Evolutionary conservation across 1,140 invertebrate genomes (phyloP).

Genomic region (Capitella teleta): DNA sequence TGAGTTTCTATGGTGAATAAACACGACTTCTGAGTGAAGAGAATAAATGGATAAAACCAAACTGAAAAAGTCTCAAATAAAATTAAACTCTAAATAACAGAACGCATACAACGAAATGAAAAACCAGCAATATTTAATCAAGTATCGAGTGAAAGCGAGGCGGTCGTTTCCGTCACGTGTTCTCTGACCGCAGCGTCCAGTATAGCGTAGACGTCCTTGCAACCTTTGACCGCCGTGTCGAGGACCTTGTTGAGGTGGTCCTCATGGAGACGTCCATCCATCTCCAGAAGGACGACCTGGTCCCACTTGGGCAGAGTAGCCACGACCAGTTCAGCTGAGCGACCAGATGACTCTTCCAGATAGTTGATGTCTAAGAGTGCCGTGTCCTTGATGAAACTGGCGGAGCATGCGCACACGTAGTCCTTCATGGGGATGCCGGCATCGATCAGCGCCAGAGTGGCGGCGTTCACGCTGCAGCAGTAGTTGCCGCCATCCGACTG

Average conservation of each 20-base stretch:
- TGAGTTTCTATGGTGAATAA: too few species aligned
- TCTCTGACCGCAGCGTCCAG: constrained; percentile 67
- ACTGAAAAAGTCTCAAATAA: too few species aligned
- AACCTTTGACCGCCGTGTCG: constrained; percentile 73
- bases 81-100: too few species aligned
- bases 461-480: constrained; percentile 79
- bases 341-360: constrained; percentile 36
- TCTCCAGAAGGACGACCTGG: constrained; percentile 68
- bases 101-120: too few species aligned
- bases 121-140: too few species aligned
- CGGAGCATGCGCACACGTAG: constrained; percentile 53
- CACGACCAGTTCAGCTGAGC: constrained; percentile 62
- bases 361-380: constrained; percentile 63
- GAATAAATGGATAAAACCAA: too few species aligned
- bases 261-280: constrained; percentile 78
- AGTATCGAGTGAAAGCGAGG: not conserved
- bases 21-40: too few species aligned
- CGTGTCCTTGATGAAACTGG: constrained; percentile 60
- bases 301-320: constrained; percentile 59
- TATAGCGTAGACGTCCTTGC: constrained; percentile 70
- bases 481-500: constrained; percentile 87
- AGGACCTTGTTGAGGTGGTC: constrained; percentile 76
- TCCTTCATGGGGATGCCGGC: constrained; percentile 92
- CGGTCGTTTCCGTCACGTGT: constrained; percentile 1
- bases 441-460: constrained; percentile 89